Conservation (phyloP, 2,113 vertebrate genomes). For the Pavo muticus region DNA sequence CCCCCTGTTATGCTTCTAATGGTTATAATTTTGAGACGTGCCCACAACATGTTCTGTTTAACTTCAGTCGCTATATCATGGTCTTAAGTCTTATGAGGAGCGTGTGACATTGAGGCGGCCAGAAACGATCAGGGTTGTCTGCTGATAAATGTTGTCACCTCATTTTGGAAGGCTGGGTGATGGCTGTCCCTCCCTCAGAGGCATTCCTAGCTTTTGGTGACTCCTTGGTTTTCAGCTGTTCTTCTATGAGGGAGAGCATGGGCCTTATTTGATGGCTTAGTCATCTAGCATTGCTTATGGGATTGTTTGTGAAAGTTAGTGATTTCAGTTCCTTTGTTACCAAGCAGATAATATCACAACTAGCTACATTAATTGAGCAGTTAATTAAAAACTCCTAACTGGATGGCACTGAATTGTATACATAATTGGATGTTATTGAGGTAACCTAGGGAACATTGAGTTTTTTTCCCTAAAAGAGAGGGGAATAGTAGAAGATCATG, state of each 20-base stretch:
- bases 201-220: neutral
- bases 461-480: neutral
- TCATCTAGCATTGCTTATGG: neutral
- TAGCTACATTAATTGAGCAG: neutral
- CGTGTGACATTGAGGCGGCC: neutral
- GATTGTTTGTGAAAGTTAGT: neutral
- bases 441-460: neutral
- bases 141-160: neutral
- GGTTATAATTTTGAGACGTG: neutral
- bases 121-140: neutral
- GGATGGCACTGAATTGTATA: neutral
- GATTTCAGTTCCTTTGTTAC: neutral
- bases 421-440: neutral
- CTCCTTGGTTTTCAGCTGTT: neutral
- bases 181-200: neutral
- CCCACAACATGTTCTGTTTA: neutral
- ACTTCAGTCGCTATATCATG: neutral
- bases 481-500: neutral
- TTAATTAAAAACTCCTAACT: neutral
- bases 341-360: neutral
- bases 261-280: neutral
- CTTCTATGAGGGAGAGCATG: fast-evolving
- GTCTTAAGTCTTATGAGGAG: neutral
- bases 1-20: neutral
- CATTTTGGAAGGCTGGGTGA: neutral